These are phyloP conservation scores for Acholoe squamosa DNA, from an alignment of 2,888 invertebrate species.

Conservation along the genomic window DNA sequence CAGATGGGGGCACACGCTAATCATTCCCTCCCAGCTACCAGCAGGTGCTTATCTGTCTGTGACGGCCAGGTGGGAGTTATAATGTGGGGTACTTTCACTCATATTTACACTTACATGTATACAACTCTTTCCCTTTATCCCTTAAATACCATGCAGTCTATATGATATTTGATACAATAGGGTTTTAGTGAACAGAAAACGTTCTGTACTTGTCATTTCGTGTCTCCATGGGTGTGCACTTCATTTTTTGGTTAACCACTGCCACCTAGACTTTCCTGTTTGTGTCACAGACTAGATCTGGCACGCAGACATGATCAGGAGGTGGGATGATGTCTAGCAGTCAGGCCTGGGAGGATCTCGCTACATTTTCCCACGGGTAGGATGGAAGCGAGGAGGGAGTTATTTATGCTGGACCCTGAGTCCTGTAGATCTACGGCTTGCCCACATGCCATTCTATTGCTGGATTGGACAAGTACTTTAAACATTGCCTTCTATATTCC, in stretches of 20 bases:
- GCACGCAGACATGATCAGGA: slow-evolving; percentile 5
- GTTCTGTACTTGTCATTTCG: too few species aligned
- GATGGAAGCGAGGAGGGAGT: background rate
- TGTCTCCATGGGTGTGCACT: too few species aligned
- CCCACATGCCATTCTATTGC: too few species aligned
- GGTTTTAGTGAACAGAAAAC: too few species aligned
- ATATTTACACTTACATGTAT: background rate
- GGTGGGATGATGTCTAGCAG: background rate
- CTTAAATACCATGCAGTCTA: background rate
- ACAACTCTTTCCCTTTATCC: too few species aligned
- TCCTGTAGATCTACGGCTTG: too few species aligned
- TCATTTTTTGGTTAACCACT: background rate
- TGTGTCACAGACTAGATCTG: background rate
- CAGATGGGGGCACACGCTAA: slow-evolving; percentile 34
- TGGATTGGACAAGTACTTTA: too few species aligned
- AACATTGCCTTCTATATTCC: too few species aligned
- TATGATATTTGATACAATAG: background rate
- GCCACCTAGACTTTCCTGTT: background rate
- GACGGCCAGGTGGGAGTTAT: background rate
- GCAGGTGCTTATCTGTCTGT: background rate
- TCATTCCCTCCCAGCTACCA: background rate
- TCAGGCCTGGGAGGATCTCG: slow-evolving; percentile 10
- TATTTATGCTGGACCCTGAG: too few species aligned
- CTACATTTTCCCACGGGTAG: slow-evolving; percentile 22
- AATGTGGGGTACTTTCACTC: background rate